Evolutionary conservation across 2,888 invertebrate species (phyloP).

Genomic region (Diogma glabrata): DNA sequence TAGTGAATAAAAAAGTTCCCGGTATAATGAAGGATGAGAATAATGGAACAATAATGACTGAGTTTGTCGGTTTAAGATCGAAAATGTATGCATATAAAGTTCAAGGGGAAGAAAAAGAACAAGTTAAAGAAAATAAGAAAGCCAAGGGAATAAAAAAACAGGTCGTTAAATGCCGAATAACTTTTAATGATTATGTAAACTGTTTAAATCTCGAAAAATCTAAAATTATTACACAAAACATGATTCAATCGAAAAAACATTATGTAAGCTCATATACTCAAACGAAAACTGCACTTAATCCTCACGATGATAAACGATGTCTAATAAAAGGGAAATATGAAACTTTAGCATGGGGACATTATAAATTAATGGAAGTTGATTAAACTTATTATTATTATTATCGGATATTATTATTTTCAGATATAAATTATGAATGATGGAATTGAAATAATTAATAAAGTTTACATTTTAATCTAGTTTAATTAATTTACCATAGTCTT

Average conservation of each 20-base stretch:
- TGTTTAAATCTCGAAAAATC: slow-evolving; percentile 3
- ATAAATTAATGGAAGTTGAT: neutral
- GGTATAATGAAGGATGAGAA: slow-evolving; percentile 24
- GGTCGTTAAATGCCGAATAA: slow-evolving; percentile 1
- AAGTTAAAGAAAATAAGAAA: neutral
- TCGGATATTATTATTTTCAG: too few species aligned
- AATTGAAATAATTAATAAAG: too few species aligned
- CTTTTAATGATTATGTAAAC: slow-evolving; percentile 6
- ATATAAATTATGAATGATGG: too few species aligned
- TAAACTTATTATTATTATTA: too few species aligned
- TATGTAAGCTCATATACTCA: neutral
- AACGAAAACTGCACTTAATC: neutral
- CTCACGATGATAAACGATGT: slow-evolving; percentile 2
- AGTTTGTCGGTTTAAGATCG: slow-evolving; percentile 23
- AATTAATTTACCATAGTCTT: too few species aligned
- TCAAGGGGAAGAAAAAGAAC: slow-evolving; percentile 11
- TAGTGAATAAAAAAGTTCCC: slow-evolving; percentile 23
- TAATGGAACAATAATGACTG: slow-evolving; percentile 20
- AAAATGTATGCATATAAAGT: slow-evolving; percentile 23
- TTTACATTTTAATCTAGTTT: too few species aligned
- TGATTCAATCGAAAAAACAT: neutral
- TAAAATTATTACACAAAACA: slow-evolving; percentile 3
- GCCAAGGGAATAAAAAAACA: neutral
- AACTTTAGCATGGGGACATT: neutral
- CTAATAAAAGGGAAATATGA: neutral